phyloP scores from a whole-genome alignment of 2,888 invertebrate genomes.

The Callimorpha dominula region DNA sequence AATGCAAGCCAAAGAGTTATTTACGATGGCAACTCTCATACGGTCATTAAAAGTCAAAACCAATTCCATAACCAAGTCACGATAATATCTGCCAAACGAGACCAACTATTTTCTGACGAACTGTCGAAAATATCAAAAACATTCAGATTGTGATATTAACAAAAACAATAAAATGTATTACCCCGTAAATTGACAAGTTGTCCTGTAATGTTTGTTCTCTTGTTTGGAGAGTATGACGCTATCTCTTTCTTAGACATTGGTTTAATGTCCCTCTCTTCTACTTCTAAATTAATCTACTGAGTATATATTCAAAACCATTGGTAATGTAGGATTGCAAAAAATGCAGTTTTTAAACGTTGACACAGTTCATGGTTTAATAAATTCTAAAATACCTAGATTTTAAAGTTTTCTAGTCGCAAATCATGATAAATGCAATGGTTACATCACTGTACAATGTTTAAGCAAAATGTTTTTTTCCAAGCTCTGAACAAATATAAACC shows the following conservation, averaged over 20 bases:
- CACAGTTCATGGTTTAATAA: neutral
- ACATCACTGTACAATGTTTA: too few relatives aligned
- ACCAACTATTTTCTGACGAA: neutral
- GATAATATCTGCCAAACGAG: neutral
- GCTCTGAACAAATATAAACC: neutral
- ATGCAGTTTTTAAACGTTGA: neutral
- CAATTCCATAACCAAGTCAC: neutral
- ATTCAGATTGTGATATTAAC: neutral
- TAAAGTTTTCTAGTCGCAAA: neutral
- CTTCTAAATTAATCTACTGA: neutral
- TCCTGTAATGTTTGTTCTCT: neutral
- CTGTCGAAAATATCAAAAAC: neutral
- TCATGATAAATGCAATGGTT: neutral
- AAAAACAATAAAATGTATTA: neutral
- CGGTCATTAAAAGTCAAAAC: neutral
- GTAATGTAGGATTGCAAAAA: neutral
- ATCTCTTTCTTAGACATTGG: neutral
- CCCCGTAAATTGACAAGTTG: neutral
- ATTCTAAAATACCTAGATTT: neutral
- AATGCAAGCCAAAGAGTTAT: neutral
- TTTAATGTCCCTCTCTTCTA: neutral
- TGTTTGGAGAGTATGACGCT: neutral
- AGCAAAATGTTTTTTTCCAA: neutral
- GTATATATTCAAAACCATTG: neutral
- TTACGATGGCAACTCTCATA: neutral